These are phyloP conservation scores for Haemorhous mexicanus DNA, from an alignment of 2,113 vertebrate genomes.

Conservation along the genomic window DNA sequence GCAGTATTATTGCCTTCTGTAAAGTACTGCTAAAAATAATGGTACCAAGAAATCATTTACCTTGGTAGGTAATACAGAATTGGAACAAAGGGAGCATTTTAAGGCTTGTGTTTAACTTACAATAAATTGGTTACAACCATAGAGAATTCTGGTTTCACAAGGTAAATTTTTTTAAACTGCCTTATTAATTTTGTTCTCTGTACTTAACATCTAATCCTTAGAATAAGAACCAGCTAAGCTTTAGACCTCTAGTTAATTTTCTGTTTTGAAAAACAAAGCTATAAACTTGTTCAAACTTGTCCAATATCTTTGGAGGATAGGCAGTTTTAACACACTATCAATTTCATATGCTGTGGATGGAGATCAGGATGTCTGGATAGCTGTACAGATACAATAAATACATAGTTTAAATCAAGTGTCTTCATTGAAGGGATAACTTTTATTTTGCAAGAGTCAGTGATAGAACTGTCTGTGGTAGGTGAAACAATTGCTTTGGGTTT, in stretches of 20 bases:
- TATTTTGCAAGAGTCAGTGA: background rate
- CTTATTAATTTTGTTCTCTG: background rate
- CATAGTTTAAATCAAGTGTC: background rate
- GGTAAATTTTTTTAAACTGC: background rate
- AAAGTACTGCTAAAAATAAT: background rate
- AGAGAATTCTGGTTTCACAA: background rate
- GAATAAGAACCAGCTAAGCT: background rate
- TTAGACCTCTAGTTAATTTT: background rate
- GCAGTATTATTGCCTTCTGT: background rate
- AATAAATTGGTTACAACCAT: background rate
- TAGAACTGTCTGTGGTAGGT: background rate
- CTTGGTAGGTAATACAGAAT: background rate
- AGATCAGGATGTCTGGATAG: background rate
- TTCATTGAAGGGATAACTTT: background rate
- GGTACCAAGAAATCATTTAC: background rate
- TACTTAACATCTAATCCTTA: background rate
- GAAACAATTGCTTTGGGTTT: background rate
- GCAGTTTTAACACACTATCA: background rate
- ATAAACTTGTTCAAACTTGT: background rate
- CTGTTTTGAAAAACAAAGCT: background rate
- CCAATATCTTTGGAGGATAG: background rate
- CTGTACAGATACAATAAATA: background rate
- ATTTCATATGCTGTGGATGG: background rate
- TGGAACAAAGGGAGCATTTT: background rate
- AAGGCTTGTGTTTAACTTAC: background rate